Evolutionary conservation across 2,888 invertebrate species (phyloP), one percentile per base, ranked within the genome.

Genomic region (Aspidiotus rigidus): DNA sequence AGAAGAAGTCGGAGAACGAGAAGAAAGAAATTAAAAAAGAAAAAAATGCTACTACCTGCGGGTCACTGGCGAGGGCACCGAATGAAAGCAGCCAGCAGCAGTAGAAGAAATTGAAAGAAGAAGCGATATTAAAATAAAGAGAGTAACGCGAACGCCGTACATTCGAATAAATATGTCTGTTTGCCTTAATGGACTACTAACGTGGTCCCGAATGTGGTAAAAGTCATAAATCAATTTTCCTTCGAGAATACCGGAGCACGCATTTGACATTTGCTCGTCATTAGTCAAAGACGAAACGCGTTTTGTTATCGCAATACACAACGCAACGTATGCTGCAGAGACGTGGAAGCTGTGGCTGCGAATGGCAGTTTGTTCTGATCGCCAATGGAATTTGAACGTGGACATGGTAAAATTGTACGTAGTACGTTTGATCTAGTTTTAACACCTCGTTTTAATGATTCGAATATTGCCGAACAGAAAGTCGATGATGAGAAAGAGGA

Each of bases 21-120:
- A 49, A 49, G 49, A n/a, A 49, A 49, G 49, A 49, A 49, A 28
- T 28, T 28, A 28, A 28, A n/a, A 49, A 49, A 49, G 49, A 49
- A 49, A 49, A n/a, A 49, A n/a, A 28, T 28, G 28, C 28, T 28
- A 28, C 49, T 49, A 49, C 49, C 49, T 49, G n/a, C 49, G 49
- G 49, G 49, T 49, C 49, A 49, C 11, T n/a, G 49, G n/a, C 49
- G 49, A 66, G 57, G 56, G 9, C 17, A 17, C 11, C 10, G 16
- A 57, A 57, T 17, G 57, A 57, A n/a, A 17, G 16, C n/a, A 15
- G 13, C 17, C 39, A 28, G 41, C 42, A 56, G 28, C n/a, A 59
- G 39, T 17, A 64, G 42, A 54, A 63, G 56, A 64, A 11, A 64
- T 55, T 54, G 13, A n/a, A 64, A n/a, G n/a, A 49, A 49, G 49